phyloP scores from a whole-genome alignment of 23 tunicate species.

The Halocynthia aurantium region DNA sequence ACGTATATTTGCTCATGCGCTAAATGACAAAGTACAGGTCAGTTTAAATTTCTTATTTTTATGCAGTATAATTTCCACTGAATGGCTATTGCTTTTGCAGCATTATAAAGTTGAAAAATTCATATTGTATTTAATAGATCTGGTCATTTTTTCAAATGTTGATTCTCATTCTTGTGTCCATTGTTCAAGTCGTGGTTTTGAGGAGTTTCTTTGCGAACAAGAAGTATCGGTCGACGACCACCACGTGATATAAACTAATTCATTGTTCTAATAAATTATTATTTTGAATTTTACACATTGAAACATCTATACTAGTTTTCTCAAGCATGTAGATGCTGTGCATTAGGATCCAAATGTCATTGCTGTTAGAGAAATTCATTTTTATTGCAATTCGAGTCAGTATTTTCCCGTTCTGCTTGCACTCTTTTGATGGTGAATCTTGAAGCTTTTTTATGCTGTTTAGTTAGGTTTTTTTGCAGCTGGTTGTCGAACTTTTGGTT shows the following conservation, averaged over 20 bases:
- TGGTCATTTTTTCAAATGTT: constrained; percentile 59
- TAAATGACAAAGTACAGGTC: constrained; percentile 61
- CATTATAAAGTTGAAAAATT: not conserved
- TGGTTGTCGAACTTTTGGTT: too few species aligned
- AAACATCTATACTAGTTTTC: too few species aligned
- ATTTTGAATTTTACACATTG: too few species aligned
- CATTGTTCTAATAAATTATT: not conserved
- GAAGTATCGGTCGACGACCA: constrained; percentile 16
- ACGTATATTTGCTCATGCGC: constrained; percentile 51
- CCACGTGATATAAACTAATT: constrained; percentile 6
- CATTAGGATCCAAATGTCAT: too few species aligned
- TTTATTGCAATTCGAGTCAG: too few species aligned
- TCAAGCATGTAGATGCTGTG: too few species aligned
- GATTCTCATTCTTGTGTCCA: constrained; percentile 50
- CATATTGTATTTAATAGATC: constrained; percentile 8
- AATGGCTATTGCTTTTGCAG: not conserved
- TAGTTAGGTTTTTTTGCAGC: too few species aligned
- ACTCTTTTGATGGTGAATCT: too few species aligned
- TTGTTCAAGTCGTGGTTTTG: constrained; percentile 53
- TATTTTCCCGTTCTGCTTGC: too few species aligned
- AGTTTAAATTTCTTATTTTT: not conserved
- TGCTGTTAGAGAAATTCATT: too few species aligned
- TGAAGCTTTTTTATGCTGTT: too few species aligned
- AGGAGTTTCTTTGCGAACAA: constrained; percentile 53
- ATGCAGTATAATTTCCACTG: not conserved